Conservation (phyloP, 2,797 vertebrate species). For the Gila robusta region DNA sequence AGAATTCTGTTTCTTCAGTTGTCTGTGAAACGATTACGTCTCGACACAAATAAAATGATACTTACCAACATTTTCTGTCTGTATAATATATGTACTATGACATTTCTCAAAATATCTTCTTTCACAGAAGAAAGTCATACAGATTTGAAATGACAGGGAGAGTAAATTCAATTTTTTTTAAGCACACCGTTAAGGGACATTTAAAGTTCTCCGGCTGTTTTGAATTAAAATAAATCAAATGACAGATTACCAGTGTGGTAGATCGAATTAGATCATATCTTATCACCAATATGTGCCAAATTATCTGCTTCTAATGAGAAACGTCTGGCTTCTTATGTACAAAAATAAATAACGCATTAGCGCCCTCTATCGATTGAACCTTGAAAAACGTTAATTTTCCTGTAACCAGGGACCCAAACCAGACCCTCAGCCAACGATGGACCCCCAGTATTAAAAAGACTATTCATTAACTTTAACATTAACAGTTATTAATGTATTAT, state of each 20-base stretch:
- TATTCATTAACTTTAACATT: background rate
- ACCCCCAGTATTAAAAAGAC: background rate
- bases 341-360: conserved; percentile 16
- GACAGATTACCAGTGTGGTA: background rate
- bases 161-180: background rate
- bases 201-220: background rate
- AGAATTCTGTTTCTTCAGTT: background rate
- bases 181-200: background rate
- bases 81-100: background rate
- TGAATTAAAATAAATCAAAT: background rate
- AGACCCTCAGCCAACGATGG: background rate
- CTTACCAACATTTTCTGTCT: background rate
- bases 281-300: background rate
- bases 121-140: background rate
- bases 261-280: background rate
- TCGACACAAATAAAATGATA: conserved; percentile 36
- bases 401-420: background rate
- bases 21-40: background rate
- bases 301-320: background rate
- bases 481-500: background rate
- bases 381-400: background rate
- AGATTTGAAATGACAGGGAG: background rate
- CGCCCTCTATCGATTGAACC: conserved; percentile 42
- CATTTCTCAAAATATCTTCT: background rate
- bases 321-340: background rate